Percentiles rank a stretch among this genome's conserved stretches.
phyloP scores from a whole-genome alignment of 2,797 vertebrate species.

The Odontamblyopus rebecca region DNA sequence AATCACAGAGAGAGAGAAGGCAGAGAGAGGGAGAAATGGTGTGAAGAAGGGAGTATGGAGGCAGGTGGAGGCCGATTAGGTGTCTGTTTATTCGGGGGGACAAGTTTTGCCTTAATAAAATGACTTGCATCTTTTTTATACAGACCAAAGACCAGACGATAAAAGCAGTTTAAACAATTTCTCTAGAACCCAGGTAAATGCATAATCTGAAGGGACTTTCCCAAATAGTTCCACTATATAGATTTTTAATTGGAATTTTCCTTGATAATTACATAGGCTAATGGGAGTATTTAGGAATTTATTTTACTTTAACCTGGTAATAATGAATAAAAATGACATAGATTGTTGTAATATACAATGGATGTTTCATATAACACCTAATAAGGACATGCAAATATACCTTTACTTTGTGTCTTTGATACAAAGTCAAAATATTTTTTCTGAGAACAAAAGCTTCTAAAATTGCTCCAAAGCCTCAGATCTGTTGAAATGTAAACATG shows the following conservation, averaged over 20 bases:
- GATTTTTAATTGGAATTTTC: neutral
- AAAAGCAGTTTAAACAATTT: neutral
- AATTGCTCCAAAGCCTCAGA: neutral
- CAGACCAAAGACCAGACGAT: constrained; percentile 48
- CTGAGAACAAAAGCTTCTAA: too few relatives aligned
- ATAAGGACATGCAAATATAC: too few relatives aligned
- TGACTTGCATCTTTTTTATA: constrained; percentile 32
- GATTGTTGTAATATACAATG: too few relatives aligned
- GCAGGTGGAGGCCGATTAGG: constrained; percentile 16
- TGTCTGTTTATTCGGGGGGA: constrained; percentile 12
- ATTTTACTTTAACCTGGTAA: too few relatives aligned
- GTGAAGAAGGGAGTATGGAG: constrained; percentile 19
- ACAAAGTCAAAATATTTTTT: too few relatives aligned
- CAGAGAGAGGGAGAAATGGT: constrained; percentile 54
- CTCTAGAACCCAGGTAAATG: neutral
- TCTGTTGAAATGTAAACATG: neutral
- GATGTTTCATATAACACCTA: too few relatives aligned
- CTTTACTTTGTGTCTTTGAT: too few relatives aligned
- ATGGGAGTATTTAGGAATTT: neutral
- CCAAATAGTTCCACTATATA: neutral
- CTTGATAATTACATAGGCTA: neutral
- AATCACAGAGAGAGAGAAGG: constrained; percentile 72
- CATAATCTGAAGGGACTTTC: neutral
- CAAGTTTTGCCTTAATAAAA: constrained; percentile 57
- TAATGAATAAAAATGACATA: too few relatives aligned